Evolutionary conservation across 2,888 invertebrate species (phyloP), one percentile per base, ranked within the genome.

Genomic region (Dyspetes luteomarginatus): DNA sequence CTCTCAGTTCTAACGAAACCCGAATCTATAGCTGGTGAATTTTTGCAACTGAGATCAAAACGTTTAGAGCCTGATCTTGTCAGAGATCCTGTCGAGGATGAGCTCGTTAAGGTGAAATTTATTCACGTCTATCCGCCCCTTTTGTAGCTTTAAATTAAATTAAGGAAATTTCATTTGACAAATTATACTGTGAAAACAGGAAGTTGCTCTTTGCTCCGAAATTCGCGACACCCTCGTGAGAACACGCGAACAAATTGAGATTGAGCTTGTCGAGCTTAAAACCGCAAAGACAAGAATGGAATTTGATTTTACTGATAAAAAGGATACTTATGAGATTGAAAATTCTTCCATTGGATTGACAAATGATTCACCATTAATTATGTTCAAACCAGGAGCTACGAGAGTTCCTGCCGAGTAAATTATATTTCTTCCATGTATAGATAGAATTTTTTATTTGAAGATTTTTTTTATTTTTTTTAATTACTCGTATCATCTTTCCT

Each of bases 221-320:
- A 95, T 96, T 5, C 93, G 95, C 82, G 93, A 94, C 24, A 93
- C 94, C 1, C 92, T 96, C 12, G 93, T 93, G 41, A 93, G 94
- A 82, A 95, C 95, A 0, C 91, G 96, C 3, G 92, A 94, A 43
- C 94, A 95, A 87, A 95, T 97, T 28, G 95, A 96, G 83, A 93
- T 93, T 43, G 96, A 97, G 91, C 93, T 96, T 88, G 89, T 94
- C 28, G 94, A 96, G 85, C 95, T 97, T 88, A 96, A 96, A 88
- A 95, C 96, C 15, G 95, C 96, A 0, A 97, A 98, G 89, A 95
- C 96, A 84, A 94, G 95, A 52, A 93, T 98, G 77, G 98, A 98
- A 92, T 96, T 95, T 88, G 98, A 98, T 90, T 98, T 97, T 97
- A 97, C 97, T 87, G 97, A 98, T 89, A 98, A 98, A 92, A 94